Evolutionary conservation across 2,797 vertebrate species (phyloP), one percentile per base, ranked within the genome.

Genomic region (Micrastur ruficollis): DNA sequence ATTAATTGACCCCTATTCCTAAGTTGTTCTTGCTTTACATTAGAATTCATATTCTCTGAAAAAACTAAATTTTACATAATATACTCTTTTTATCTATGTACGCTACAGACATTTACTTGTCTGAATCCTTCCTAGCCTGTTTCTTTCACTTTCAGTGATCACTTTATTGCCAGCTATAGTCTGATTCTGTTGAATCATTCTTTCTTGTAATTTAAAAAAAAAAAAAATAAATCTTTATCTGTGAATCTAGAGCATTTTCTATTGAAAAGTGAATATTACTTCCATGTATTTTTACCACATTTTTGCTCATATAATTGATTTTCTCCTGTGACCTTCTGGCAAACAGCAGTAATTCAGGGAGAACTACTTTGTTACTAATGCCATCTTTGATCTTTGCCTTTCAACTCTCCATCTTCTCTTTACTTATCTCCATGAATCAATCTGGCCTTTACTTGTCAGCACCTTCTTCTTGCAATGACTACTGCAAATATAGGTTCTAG

Each of bases 31-130:
- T 81, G 11, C 17, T 86, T 92, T 94, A 93, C 59, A 78, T 87
- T 67, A 93, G 47, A 94, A 91, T 36, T 40, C 38, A 85, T 21
- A 81, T 83, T 95, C 18, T 34, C 20, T 79, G n/a, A 14, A 84
- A 90, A 94, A 94, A 26, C 7, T 80, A 70, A 53, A 72, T 96
- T 96, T 86, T 91, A 75, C 47, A 78, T 58, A 92, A 75, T 86
- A 72, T 22, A 1, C 6, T 53, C 12, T 29, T 96, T 95, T 91
- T 87, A 81, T 86, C 44, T 94, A 81, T 9, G 1, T 76, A 79
- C 78, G 58, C 58, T 66, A 29, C 14, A 74, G 56, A 67, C 10
- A 80, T 80, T 92, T 79, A 21, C 15, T 86, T 92, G 14, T 63
- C 62, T 92, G 58, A 85, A 83, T 84, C 12, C n/a, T 83, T 90